Base-by-base conservation (phyloP, 2,888 invertebrate genomes). In the Drosophila greeni region DNA sequence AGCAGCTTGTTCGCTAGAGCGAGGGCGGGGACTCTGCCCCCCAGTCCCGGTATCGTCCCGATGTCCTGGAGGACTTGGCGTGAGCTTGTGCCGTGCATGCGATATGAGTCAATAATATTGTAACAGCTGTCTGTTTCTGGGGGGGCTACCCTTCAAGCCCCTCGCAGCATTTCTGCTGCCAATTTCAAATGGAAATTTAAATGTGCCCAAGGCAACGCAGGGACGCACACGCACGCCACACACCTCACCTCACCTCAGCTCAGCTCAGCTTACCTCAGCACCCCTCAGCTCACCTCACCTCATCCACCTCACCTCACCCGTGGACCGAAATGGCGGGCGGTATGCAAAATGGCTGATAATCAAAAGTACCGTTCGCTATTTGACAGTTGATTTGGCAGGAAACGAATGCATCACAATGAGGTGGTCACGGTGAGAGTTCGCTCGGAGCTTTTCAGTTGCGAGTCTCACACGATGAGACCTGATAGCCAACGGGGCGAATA, bases 71-170 rank as follows among this genome's bases (percentile, higher is more conserved):
- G 52, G 47, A 55, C 51, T 61, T 36, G 59, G 47, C 58, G 49
- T 57, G 57, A 72, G 72, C 70, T 51, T 72, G 52, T 67, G 73
- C 58, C 61, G 64, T 76, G 75, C 75, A 73, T 81, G 74, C 79
- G 72, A 78, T 80, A 80, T 81, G 81, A 80, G 79, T 81, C 81
- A 80, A 81, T 81, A 81, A 81, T 81, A 81, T 78, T 80, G 79
- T 79, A 80, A 72, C 79, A 80, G 79, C 81, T 81, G 79, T 76
- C 75, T 69, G 64, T 81, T 75, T 65, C 39, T 39, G 39, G 64
- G 65, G 65, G 69, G 64, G 16, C 36, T 47, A 23, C 36, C 42
- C 29, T 42, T 33, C 40, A 14, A 8, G 40, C 23, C 23, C 14
- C n/a, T 29, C 55, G 48, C 29, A 33, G 48, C 29, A 33, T 36